A percentile compares a stretch with the other conserved stretches of the same genome.
Evolutionary conservation across 2,113 vertebrate genomes (phyloP).

Genomic region (Pelmatolapia mariae): DNA sequence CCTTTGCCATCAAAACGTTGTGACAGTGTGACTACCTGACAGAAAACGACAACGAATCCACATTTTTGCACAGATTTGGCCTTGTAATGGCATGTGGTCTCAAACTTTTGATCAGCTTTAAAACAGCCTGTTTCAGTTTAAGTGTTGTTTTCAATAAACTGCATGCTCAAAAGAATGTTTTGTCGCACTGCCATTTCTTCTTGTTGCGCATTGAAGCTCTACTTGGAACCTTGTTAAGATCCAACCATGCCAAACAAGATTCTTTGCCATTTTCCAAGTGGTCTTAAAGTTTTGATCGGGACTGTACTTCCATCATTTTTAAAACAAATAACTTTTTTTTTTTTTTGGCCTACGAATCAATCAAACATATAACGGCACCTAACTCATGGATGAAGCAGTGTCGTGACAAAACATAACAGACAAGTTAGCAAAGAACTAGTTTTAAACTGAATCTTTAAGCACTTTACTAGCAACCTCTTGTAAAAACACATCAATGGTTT

Average conservation of each 20-base stretch:
- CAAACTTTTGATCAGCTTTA: not conserved
- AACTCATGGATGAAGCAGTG: not conserved
- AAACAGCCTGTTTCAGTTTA: not conserved
- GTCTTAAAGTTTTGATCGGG: not conserved
- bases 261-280: not conserved
- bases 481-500: not conserved
- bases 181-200: not conserved
- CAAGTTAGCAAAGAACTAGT: not conserved
- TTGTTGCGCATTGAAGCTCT: not conserved
- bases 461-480: not conserved
- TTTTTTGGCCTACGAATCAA: not conserved
- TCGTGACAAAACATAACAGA: not conserved
- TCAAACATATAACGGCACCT: not conserved
- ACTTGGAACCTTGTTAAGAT: not conserved
- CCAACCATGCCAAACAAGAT: fast-evolving
- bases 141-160: not conserved
- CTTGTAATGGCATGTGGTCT: not conserved
- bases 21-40: not conserved
- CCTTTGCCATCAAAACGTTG: not conserved
- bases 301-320: not conserved
- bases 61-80: not conserved
- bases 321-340: not conserved
- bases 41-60: not conserved
- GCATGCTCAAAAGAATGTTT: not conserved
- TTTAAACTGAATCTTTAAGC: not conserved